Conservation (phyloP, 2,888 invertebrate species). For the Morpho deidamia region DNA sequence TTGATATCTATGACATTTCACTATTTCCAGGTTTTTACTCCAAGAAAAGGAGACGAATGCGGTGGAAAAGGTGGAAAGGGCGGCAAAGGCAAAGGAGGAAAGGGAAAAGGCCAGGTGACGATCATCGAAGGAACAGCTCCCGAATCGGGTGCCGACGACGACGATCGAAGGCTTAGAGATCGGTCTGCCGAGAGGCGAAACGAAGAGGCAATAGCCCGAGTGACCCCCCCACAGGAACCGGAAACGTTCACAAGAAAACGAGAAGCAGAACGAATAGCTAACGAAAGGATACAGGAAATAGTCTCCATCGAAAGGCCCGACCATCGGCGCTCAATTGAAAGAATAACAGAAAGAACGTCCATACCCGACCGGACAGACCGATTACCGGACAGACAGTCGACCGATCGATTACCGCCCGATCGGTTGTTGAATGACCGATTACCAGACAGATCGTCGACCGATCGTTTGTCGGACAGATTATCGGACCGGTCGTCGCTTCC, state of each 20-base stretch:
- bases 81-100: conserved; percentile 85
- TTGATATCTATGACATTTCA: neutral
- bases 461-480: conserved; percentile 30
- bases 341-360: conserved; percentile 29
- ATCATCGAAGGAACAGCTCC: conserved; percentile 79
- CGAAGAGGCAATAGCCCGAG: conserved; percentile 56
- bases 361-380: conserved; percentile 26
- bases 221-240: conserved; percentile 52
- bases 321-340: conserved; percentile 41
- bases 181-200: conserved; percentile 49
- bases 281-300: conserved; percentile 41
- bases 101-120: conserved; percentile 85
- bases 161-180: conserved; percentile 59
- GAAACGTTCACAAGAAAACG: conserved; percentile 37
- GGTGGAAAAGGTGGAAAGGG: conserved; percentile 83
- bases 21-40: conserved; percentile 61
- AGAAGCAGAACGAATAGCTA: conserved; percentile 36
- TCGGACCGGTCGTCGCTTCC: conserved; percentile 35
- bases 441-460: conserved; percentile 22
- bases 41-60: conserved; percentile 80
- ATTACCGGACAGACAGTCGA: conserved; percentile 26
- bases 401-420: conserved; percentile 28
- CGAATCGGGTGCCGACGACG: conserved; percentile 58
- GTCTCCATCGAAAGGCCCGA: conserved; percentile 38
- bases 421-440: conserved; percentile 30